These are phyloP conservation scores for Eupithecia vulgata DNA, from an alignment of 2,888 invertebrate genomes.

Conservation along the genomic window DNA sequence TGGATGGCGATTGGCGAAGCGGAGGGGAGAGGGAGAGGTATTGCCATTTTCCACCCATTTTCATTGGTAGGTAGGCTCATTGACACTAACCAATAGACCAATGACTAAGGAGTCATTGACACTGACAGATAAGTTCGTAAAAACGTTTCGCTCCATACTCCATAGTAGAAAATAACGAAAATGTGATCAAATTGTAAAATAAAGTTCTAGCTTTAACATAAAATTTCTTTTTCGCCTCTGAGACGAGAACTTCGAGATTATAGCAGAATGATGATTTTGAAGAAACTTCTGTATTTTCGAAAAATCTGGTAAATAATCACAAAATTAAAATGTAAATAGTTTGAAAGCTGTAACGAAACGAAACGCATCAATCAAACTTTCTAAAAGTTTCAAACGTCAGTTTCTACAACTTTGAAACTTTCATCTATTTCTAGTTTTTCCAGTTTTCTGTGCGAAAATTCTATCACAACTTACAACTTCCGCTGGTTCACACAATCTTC, in stretches of 20 bases:
- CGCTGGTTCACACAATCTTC: slow-evolving; percentile 1
- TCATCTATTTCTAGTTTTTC: slow-evolving; percentile 73
- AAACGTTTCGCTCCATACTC: not conserved
- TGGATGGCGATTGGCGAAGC: too few relatives aligned
- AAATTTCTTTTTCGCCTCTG: not conserved
- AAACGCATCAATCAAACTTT: slow-evolving; percentile 69
- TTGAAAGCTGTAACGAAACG: slow-evolving; percentile 4
- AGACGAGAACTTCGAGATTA: too few relatives aligned
- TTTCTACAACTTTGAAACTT: slow-evolving; percentile 73
- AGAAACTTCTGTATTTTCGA: not conserved
- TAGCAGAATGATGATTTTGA: not conserved
- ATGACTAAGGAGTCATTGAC: too few relatives aligned
- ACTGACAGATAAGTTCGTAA: not conserved
- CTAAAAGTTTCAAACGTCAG: slow-evolving; percentile 65
- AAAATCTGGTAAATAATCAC: not conserved
- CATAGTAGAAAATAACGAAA: not conserved
- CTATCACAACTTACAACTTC: slow-evolving; percentile 15
- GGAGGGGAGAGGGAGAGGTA: too few relatives aligned
- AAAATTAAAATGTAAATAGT: not conserved
- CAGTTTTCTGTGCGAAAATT: slow-evolving; percentile 65
- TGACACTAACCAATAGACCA: too few relatives aligned
- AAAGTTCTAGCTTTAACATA: too few relatives aligned
- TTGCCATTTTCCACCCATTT: too few relatives aligned
- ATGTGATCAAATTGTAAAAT: too few relatives aligned
- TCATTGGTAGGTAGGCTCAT: too few relatives aligned